phyloP scores from a whole-genome alignment of 1,140 invertebrate genomes.

The Macrostomum lignano region DNA sequence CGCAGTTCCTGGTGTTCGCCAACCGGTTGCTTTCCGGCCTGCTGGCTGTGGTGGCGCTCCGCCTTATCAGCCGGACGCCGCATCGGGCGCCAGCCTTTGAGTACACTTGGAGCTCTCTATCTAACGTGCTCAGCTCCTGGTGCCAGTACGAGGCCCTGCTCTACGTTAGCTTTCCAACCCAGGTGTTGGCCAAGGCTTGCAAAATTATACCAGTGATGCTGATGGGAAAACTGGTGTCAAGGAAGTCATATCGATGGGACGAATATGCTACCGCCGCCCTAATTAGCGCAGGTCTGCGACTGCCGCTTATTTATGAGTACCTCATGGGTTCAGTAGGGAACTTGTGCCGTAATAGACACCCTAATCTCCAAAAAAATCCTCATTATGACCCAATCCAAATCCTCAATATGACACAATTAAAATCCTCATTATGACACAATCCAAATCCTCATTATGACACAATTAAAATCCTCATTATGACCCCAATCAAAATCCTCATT shows the following conservation, averaged over 20 bases:
- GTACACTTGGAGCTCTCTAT: constrained; percentile 79
- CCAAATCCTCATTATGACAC: too few relatives aligned
- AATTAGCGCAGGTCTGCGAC: constrained; percentile 59
- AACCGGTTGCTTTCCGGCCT: constrained; percentile 58
- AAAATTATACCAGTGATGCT: constrained; percentile 79
- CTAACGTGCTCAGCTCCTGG: constrained; percentile 93
- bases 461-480: too few relatives aligned
- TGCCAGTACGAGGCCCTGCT: constrained; percentile 97
- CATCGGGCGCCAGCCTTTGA: constrained; percentile 47
- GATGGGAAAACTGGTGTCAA: constrained; percentile 72
- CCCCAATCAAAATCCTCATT: too few relatives aligned
- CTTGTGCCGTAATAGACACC: too few relatives aligned
- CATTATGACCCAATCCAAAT: too few relatives aligned
- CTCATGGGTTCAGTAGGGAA: too few relatives aligned
- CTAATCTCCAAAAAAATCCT: too few relatives aligned
- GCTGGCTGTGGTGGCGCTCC: constrained; percentile 37
- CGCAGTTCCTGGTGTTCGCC: constrained; percentile 74
- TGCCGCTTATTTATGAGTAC: too few relatives aligned
- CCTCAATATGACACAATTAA: too few relatives aligned
- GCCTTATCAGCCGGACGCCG: constrained; percentile 34
- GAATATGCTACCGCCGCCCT: constrained; percentile 65
- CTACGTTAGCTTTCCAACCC: constrained; percentile 85
- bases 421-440: too few relatives aligned
- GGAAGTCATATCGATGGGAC: constrained; percentile 56
- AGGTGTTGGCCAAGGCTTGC: constrained; percentile 35